Evolutionary conservation across 2,888 invertebrate genomes (phyloP), one percentile per base, ranked within the genome.

Genomic region (Ormyrus thymus): DNA sequence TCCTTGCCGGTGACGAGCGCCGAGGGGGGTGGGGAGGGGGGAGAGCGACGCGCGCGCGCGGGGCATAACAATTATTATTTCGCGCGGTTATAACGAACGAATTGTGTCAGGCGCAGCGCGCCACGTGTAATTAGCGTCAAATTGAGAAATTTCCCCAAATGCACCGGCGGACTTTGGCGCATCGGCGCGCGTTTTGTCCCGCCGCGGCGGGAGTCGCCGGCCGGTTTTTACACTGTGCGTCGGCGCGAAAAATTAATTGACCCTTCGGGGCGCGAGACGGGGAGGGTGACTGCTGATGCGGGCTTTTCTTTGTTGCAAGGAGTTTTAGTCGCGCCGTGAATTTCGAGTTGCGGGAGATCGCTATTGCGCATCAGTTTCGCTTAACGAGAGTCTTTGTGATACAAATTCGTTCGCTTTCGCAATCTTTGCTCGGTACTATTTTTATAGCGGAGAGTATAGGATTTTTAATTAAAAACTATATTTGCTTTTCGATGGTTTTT

Each of bases 61-160:
- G 68, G 69, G 9, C 79, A 75, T 70, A 81, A 86, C 83, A 84
- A 86, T 86, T 84, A 86, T 86, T 86, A 86, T 86, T 86, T 86
- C 84, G 83, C 85, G 85, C 83, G 84, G 84, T 86, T 86, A 29
- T 29, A 85, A 86, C 85, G 86, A 86, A 86, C 83, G 85, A 86
- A 86, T 86, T 85, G 85, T 84, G 86, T 86, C 86, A 86, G 76
- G 82, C 78, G 81, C 85, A 85, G 58, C 59, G 29, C 68, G 62
- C 29, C 62, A 13, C 51, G 53, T 62, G 65, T 76, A 76, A 81
- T 81, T 81, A 70, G 70, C 79, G 73, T 69, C 66, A 73, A 79
- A 81, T 81, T 76, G 79, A 79, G n/a, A 81, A 78, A 79, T 81
- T 79, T 71, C 70, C 29, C 29, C 65, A 51, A 80, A 76, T 76